phyloP scores from a whole-genome alignment of 2,888 invertebrate genomes.

The Oxystoma pomonae region DNA sequence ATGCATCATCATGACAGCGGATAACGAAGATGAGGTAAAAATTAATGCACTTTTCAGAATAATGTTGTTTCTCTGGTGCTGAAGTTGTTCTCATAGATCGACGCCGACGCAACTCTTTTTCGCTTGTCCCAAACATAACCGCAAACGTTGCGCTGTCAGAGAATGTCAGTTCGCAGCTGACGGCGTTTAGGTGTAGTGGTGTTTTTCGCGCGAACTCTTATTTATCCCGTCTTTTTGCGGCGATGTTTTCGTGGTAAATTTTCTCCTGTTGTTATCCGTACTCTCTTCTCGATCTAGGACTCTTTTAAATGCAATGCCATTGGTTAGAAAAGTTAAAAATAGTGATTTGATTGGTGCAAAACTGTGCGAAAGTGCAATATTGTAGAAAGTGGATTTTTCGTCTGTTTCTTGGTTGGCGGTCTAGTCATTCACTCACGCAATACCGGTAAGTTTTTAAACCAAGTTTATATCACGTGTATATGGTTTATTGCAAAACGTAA shows the following conservation, averaged over 20 bases:
- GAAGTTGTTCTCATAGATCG: no score
- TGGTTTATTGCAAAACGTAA: neutral
- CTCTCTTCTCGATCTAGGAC: neutral
- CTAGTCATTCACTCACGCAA: neutral
- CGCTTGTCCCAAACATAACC: neutral
- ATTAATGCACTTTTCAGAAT: no score
- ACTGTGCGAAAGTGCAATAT: slow-evolving; percentile 3
- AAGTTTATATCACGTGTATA: neutral
- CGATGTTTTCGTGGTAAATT: slow-evolving; percentile 1
- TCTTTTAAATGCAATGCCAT: neutral
- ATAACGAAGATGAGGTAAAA: no score
- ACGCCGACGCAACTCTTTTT: neutral
- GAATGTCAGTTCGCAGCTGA: slow-evolving; percentile 3
- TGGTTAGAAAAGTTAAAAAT: neutral
- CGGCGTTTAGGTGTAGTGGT: neutral
- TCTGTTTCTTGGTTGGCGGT: neutral
- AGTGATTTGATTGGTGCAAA: neutral
- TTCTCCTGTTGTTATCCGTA: neutral
- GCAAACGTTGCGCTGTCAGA: slow-evolving; percentile 1
- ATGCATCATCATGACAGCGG: no score
- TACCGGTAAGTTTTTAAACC: neutral
- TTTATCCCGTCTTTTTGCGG: neutral
- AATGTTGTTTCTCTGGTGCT: no score
- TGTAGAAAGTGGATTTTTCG: slow-evolving; percentile 3
- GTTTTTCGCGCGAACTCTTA: neutral